These are phyloP conservation scores for Cyanoderma ruficeps DNA, from an alignment of 2,113 vertebrate genomes.

Conservation along the genomic window DNA sequence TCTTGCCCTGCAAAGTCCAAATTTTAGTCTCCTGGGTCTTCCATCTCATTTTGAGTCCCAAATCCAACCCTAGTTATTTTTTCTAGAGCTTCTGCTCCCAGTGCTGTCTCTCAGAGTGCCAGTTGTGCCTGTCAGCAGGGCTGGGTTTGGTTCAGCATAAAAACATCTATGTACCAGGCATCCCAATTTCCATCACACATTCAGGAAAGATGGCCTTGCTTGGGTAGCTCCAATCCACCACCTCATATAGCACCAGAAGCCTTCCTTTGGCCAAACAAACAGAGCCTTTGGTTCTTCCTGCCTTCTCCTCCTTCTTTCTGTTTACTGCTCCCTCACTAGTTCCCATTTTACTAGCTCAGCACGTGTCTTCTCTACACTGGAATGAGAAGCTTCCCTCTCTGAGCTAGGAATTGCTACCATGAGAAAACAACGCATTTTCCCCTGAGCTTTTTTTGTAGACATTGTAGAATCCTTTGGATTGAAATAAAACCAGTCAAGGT, in stretches of 20 bases:
- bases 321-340: not conserved
- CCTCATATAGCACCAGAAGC: not conserved
- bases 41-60: not conserved
- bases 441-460: not conserved
- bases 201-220: not conserved
- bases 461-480: not conserved
- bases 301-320: not conserved
- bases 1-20: not conserved
- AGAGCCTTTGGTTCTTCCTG: not conserved
- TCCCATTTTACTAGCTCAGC: not conserved
- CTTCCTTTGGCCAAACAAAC: not conserved
- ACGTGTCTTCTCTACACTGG: not conserved
- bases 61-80: not conserved
- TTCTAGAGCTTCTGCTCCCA: not conserved
- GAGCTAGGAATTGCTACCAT: not conserved
- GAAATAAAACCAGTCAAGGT: not conserved
- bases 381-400: not conserved
- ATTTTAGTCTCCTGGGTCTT: not conserved
- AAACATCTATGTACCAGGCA: not conserved
- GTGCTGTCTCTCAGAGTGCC: not conserved
- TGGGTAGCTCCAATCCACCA: not conserved
- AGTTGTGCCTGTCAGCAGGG: not conserved
- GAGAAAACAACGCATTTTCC: not conserved
- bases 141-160: not conserved
- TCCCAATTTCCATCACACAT: not conserved